Base-by-base conservation (phyloP, 2,113 vertebrate species). In the Ramphastos sulfuratus region DNA sequence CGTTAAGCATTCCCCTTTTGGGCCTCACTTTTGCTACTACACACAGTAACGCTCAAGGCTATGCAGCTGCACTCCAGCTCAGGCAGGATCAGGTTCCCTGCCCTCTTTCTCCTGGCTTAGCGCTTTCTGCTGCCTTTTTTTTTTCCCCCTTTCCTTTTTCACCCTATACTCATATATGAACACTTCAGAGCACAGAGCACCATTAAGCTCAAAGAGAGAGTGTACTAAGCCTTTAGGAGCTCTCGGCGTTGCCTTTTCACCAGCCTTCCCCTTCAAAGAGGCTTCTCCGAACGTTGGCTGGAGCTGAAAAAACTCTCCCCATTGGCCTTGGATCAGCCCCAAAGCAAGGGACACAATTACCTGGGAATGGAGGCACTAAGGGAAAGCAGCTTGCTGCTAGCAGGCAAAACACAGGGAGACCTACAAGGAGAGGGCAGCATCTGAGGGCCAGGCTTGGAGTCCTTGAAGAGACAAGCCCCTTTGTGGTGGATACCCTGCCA, bases 61-160 rank as follows among this genome's bases (percentile, higher is more conserved):
- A 95, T 95, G 94, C 95, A 96, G 95, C 95, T 96, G 95, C 94
- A 69, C 94, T 94, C 94, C 79, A 39, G 85, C 91, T 95, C 90
- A 35, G 92, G 94, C 91, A 95, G 95, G 95, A 96, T 96, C 96
- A 94, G 82, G 90, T 96, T 96, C 96, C 87, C 66, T 95, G 95
- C 95, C 94, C 91, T 94, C 79, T 87, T 91, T 94, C 91, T 96
- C 92, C 93, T 81, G 76, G 84, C 91, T 96, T 95, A 95, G 82
- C 87, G 87, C 44, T 91, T 91, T 84, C 19, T 65, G 52, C 9
- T 11, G 12, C 59, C 21, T 17, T 54, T 44, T n/a, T 33, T n/a
- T 50, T 33, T 74, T 65, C 37, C 15, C 18, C 16, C 18, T 13
- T 1, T 30, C 9, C 9, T 92, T 92, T 94, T 89, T 83, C n/a